These are phyloP conservation scores for Lepidotrigona ventralis DNA, from an alignment of 1,140 invertebrate species.

Conservation along the genomic window DNA sequence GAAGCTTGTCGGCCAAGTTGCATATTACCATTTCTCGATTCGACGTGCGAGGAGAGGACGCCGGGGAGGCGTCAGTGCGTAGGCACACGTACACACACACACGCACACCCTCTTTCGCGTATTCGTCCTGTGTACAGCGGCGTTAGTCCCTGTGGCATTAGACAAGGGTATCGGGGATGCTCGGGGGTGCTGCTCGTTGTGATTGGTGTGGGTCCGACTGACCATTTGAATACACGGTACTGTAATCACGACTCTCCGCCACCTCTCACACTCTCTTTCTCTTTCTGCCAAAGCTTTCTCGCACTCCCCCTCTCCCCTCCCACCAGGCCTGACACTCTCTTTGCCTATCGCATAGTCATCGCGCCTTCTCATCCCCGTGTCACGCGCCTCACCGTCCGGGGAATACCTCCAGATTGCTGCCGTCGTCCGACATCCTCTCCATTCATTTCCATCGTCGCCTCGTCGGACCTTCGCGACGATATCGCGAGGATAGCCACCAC, in stretches of 20 bases:
- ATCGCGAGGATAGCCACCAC: constrained; percentile 32
- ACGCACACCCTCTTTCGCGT: constrained; percentile 1
- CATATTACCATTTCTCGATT: constrained; percentile 70
- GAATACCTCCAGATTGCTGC: constrained; percentile 74
- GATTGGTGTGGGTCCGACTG: constrained; percentile 79
- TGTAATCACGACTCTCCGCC: constrained; percentile 77
- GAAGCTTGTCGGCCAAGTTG: constrained; percentile 68
- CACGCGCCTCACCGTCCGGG: constrained; percentile 65
- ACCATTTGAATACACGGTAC: constrained; percentile 80
- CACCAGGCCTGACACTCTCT: constrained; percentile 61
- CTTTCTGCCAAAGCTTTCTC: constrained; percentile 41
- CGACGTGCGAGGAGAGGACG: constrained; percentile 60
- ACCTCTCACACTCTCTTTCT: constrained; percentile 20
- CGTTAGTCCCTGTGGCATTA: constrained; percentile 75
- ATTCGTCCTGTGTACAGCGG: constrained; percentile 49
- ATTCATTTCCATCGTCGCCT: constrained; percentile 65
- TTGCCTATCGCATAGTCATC: constrained; percentile 73
- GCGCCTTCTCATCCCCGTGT: constrained; percentile 69
- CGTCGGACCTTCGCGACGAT: constrained; percentile 54
- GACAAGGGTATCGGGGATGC: constrained; percentile 77
- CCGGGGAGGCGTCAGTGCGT: constrained; percentile 25
- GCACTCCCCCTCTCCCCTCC: constrained; percentile 35
- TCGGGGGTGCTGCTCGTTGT: constrained; percentile 71
- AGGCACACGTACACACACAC: constrained; percentile 21
- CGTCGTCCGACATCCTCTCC: constrained; percentile 55